A percentile compares a stretch with the other conserved stretches of the same genome.
phyloP scores from a whole-genome alignment of 2,888 invertebrate genomes.

The Ophion ellenae region DNA sequence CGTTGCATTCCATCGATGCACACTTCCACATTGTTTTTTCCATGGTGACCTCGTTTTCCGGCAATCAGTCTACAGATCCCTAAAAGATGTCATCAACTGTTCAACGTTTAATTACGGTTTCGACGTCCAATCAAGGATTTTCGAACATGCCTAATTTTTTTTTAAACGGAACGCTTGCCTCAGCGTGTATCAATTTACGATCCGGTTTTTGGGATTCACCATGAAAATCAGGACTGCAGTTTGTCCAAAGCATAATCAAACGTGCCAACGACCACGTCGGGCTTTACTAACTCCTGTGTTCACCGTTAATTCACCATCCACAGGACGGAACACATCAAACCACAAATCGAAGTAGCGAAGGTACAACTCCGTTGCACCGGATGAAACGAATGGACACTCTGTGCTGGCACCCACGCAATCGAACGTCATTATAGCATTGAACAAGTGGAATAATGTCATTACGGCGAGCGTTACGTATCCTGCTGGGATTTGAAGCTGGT shows the following conservation, averaged over 20 bases:
- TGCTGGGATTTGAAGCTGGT: slow-evolving; percentile 44
- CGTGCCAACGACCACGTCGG: slow-evolving; percentile 21
- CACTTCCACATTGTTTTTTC: neutral
- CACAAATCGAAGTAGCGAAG: slow-evolving; percentile 49
- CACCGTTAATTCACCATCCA: slow-evolving; percentile 51
- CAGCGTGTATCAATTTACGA: neutral
- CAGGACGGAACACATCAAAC: slow-evolving; percentile 66
- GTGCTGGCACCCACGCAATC: slow-evolving; percentile 74
- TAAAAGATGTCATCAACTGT: neutral
- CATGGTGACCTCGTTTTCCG: neutral
- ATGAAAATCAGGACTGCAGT: slow-evolving; percentile 42
- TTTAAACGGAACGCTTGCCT: neutral
- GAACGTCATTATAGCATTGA: slow-evolving; percentile 74
- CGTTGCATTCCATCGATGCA: no score
- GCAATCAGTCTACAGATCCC: neutral
- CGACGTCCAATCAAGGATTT: neutral
- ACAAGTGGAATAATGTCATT: slow-evolving; percentile 76
- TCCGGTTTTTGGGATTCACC: slow-evolving; percentile 45
- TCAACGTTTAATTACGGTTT: neutral
- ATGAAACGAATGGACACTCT: slow-evolving; percentile 70
- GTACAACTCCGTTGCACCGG: slow-evolving; percentile 67
- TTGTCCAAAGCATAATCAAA: slow-evolving; percentile 53
- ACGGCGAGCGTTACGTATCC: slow-evolving; percentile 69
- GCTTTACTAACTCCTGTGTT: slow-evolving; percentile 43
- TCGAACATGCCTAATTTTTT: neutral